A percentile compares a stretch with the other conserved stretches of the same genome.
Evolutionary conservation across 2,888 invertebrate species (phyloP).

Genomic region (Petrolisthes cinctipes): DNA sequence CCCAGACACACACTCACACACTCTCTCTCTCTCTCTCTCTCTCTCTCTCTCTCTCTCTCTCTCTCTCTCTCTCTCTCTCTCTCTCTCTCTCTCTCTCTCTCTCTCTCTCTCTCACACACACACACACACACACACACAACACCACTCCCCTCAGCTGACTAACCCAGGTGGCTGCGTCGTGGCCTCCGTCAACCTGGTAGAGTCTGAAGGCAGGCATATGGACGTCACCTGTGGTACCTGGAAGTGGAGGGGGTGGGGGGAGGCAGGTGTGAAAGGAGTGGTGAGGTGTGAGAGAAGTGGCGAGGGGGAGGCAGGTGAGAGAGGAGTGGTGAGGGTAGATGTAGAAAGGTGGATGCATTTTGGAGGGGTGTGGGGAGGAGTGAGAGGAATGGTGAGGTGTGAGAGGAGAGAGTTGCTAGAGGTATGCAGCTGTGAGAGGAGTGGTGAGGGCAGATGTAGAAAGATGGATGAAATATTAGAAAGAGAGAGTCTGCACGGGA

Average conservation of each 20-base stretch:
- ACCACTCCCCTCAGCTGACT: too few relatives aligned
- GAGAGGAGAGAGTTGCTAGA: background rate
- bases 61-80: too few relatives aligned
- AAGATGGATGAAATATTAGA: background rate
- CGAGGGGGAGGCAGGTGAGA: background rate
- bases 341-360: background rate
- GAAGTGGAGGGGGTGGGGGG: background rate
- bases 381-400: background rate
- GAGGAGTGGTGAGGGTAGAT: background rate
- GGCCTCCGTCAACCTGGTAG: conserved; percentile 50
- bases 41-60: too few relatives aligned
- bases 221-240: conserved; percentile 35
- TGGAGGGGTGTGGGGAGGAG: background rate
- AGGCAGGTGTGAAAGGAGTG: background rate
- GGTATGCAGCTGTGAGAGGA: background rate
- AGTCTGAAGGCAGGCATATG: conserved; percentile 53
- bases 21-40: too few relatives aligned
- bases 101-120: too few relatives aligned
- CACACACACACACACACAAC: too few relatives aligned
- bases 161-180: conserved; percentile 52
- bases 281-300: background rate
- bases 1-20: too few relatives aligned
- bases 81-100: too few relatives aligned
- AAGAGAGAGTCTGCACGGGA: too few relatives aligned
- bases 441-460: background rate